Percentiles rank a stretch among this genome's conserved stretches.
Evolutionary conservation across 2,113 vertebrate genomes (phyloP).

Genomic region (Gymnocephalus cernua): DNA sequence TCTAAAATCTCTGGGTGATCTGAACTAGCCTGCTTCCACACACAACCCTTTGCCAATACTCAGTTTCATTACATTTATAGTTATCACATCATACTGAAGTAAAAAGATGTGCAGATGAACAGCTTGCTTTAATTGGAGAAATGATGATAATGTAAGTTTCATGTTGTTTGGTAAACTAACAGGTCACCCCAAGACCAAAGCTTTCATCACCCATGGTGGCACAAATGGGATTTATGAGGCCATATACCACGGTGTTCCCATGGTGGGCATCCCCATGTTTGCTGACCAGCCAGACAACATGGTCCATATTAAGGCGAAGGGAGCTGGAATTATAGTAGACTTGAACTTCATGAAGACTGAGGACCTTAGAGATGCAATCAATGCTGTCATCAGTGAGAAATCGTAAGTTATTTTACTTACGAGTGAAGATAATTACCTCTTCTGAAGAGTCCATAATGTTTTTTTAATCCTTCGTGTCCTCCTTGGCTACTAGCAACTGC

Average conservation of each 20-base stretch:
- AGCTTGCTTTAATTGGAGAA: background rate
- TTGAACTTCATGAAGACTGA: constrained; percentile 81
- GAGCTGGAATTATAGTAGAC: constrained; percentile 84
- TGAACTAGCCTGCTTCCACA: background rate
- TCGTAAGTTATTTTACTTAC: constrained; percentile 81
- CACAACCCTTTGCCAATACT: background rate
- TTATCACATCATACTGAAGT: background rate
- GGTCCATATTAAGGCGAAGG: constrained; percentile 87
- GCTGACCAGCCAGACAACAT: constrained; percentile 91
- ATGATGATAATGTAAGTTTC: background rate
- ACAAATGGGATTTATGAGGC: constrained; percentile 96
- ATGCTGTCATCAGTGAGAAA: constrained; percentile 84
- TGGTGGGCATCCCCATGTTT: constrained; percentile 92
- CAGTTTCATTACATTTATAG: background rate
- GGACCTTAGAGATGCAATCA: constrained; percentile 86
- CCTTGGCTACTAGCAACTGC: too few relatives aligned
- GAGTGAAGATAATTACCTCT: too few relatives aligned
- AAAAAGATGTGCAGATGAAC: background rate
- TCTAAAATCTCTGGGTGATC: background rate
- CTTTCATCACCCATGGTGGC: constrained; percentile 93
- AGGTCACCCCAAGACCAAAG: constrained; percentile 92
- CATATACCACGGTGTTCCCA: constrained; percentile 91
- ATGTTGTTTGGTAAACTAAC: background rate
- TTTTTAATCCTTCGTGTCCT: too few relatives aligned
- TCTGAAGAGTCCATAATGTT: too few relatives aligned